Evolutionary conservation across 2,113 vertebrate genomes (phyloP).

Genomic region (Xenopus borealis): DNA sequence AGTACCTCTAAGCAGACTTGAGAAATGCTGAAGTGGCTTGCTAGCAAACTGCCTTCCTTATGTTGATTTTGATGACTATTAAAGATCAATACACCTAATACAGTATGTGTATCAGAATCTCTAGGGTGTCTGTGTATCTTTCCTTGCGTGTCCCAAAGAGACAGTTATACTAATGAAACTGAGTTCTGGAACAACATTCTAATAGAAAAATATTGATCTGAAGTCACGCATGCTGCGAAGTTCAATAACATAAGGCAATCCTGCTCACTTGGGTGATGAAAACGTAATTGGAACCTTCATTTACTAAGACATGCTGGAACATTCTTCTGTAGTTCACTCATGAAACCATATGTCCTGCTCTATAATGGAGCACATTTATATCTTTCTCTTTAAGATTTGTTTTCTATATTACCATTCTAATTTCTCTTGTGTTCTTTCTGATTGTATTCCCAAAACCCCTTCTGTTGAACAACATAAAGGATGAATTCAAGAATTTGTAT

Average conservation of each 20-base stretch:
- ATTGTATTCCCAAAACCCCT: constrained; percentile 12
- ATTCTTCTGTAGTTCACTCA: constrained; percentile 13
- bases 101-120: constrained; percentile 32
- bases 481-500: too few species aligned
- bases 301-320: constrained; percentile 22
- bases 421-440: constrained; percentile 12
- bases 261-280: constrained; percentile 39
- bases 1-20: too few species aligned
- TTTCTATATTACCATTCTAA: constrained; percentile 3
- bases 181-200: constrained; percentile 43
- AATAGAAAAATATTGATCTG: constrained; percentile 43
- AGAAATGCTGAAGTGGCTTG: neutral
- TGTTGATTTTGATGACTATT: constrained; percentile 25
- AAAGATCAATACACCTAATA: constrained; percentile 38
- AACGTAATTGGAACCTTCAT: constrained; percentile 33
- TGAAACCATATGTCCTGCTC: constrained; percentile 15
- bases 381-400: neutral
- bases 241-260: constrained; percentile 35
- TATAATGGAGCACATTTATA: constrained; percentile 7
- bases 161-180: constrained; percentile 42
- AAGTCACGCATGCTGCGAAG: constrained; percentile 34
- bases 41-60: neutral
- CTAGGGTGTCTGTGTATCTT: constrained; percentile 31
- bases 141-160: constrained; percentile 31
- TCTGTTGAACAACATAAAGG: too few species aligned